phyloP scores from a whole-genome alignment of 2,888 invertebrate species.

The Erebia ligea region DNA sequence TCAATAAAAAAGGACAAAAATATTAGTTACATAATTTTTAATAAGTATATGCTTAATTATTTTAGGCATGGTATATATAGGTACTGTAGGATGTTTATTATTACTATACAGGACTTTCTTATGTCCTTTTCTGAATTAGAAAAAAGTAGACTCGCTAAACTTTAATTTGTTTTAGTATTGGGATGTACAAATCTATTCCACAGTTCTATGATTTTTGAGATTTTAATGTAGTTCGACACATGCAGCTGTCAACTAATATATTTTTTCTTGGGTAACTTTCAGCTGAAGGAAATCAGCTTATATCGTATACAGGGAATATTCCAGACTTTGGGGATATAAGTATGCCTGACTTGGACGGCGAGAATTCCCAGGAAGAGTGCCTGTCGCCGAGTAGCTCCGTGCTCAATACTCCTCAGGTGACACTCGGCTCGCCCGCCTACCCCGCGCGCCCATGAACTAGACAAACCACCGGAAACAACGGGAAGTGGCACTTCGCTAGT shows the following conservation, averaged over 20 bases:
- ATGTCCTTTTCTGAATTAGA: background rate
- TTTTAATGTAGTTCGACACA: background rate
- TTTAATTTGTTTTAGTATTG: background rate
- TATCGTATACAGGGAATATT: conserved; percentile 81
- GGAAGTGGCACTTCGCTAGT: background rate
- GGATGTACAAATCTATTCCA: background rate
- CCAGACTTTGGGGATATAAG: conserved; percentile 80
- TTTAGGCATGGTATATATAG: background rate
- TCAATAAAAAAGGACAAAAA: background rate
- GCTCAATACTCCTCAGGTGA: conserved; percentile 73
- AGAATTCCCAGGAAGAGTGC: conserved; percentile 60
- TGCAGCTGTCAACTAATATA: conserved; percentile 30
- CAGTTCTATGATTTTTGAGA: background rate
- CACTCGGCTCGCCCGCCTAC: conserved; percentile 62
- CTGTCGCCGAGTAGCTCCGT: conserved; percentile 56
- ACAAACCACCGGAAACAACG: background rate
- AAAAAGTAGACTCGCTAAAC: background rate
- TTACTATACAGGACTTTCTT: background rate
- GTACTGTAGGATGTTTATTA: background rate
- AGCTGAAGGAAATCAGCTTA: conserved; percentile 82
- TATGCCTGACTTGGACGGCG: conserved; percentile 70
- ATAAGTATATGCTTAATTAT: background rate
- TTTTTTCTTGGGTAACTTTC: conserved; percentile 61
- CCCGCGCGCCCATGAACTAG: conserved; percentile 58
- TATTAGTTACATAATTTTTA: background rate